Evolutionary conservation across 2,797 vertebrate species (phyloP).

Genomic region (Pseudochirops cupreus): DNA sequence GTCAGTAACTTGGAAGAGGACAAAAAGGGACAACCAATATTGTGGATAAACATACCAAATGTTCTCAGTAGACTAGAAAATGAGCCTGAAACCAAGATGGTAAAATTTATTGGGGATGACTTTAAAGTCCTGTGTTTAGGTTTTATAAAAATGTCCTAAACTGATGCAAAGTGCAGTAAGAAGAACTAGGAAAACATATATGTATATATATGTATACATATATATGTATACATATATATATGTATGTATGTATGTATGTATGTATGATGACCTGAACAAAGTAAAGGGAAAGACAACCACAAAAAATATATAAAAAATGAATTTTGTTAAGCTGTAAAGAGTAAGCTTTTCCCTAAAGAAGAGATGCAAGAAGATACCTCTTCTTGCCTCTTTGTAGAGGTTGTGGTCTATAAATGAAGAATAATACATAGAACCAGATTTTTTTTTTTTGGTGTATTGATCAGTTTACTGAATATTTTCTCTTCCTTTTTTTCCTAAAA

Average conservation of each 20-base stretch:
- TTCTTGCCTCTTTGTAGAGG: background rate
- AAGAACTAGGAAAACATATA: background rate
- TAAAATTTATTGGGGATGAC: slow-evolving; percentile 39
- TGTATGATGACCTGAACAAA: background rate
- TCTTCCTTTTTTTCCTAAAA: background rate
- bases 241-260: no score
- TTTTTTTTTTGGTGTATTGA: background rate
- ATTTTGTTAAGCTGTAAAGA: background rate
- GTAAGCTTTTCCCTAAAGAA: background rate
- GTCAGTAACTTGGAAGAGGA: background rate
- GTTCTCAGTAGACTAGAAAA: background rate
- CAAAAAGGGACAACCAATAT: background rate
- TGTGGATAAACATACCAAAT: background rate
- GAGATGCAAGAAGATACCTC: background rate
- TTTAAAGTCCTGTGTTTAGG: slow-evolving; percentile 18
- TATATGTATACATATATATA: no score
- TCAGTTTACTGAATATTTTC: background rate
- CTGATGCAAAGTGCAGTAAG: background rate
- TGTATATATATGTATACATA: no score
- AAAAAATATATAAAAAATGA: background rate
- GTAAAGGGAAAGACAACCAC: background rate
- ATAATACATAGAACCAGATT: background rate
- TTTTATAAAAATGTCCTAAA: slow-evolving; percentile 17
- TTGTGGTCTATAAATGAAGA: background rate
- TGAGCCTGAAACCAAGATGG: background rate